Percentiles rank a stretch among this genome's conserved stretches.
phyloP scores from a whole-genome alignment of 1,140 invertebrate species.

The Rhagoletis pomonella region DNA sequence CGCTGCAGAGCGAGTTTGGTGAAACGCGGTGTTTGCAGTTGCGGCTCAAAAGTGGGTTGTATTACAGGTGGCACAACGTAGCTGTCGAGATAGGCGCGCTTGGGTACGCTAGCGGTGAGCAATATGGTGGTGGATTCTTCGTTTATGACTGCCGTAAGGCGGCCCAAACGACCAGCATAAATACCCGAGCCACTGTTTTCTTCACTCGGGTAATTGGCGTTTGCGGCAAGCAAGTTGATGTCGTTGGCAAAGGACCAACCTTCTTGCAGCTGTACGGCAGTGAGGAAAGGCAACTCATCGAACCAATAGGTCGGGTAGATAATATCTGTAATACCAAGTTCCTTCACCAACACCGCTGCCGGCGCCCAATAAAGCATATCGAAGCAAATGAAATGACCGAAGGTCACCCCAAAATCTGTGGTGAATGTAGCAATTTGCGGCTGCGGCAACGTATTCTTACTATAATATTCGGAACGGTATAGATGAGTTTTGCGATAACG shows the following conservation, averaged over 20 bases:
- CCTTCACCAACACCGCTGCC: slow-evolving; percentile 66
- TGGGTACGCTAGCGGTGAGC: slow-evolving; percentile 65
- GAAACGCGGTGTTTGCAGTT: slow-evolving; percentile 52
- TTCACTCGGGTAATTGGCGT: slow-evolving; percentile 68
- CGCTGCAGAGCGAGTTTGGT: slow-evolving; percentile 61
- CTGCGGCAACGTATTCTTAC: slow-evolving; percentile 54
- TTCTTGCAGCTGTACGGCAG: slow-evolving; percentile 75
- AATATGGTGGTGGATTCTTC: slow-evolving; percentile 63
- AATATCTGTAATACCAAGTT: slow-evolving; percentile 77
- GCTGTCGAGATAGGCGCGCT: slow-evolving; percentile 67
- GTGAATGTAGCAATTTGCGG: slow-evolving; percentile 74
- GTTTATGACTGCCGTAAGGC: slow-evolving; percentile 62
- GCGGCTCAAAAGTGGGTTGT: slow-evolving; percentile 57
- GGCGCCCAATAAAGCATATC: slow-evolving; percentile 84
- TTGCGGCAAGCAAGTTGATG: slow-evolving; percentile 76
- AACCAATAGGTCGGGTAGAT: slow-evolving; percentile 83
- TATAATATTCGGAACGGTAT: slow-evolving; percentile 73
- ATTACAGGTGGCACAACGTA: slow-evolving; percentile 43
- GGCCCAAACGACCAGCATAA: slow-evolving; percentile 72
- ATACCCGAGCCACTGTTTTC: slow-evolving; percentile 74
- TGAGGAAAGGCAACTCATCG: slow-evolving; percentile 81
- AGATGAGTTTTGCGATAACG: slow-evolving; percentile 85
- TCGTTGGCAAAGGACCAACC: slow-evolving; percentile 76
- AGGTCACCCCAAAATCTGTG: slow-evolving; percentile 84
- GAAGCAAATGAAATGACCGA: slow-evolving; percentile 85